Evolutionary conservation across 1,140 invertebrate genomes (phyloP).

Genomic region (Leptinotarsa undecemlineata): DNA sequence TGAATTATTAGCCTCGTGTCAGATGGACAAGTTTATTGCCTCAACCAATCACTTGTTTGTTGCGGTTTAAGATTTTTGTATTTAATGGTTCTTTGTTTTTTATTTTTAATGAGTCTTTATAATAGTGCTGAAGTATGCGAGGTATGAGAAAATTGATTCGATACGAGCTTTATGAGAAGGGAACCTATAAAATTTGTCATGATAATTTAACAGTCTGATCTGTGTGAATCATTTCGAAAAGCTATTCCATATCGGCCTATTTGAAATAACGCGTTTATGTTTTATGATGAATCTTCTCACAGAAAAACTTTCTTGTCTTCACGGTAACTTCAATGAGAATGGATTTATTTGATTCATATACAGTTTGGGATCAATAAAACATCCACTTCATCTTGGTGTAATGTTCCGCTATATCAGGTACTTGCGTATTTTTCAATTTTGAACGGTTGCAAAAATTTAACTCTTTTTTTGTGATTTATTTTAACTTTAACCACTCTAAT

Average conservation of each 20-base stretch:
- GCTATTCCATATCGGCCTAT: neutral
- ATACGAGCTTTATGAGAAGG: conserved; percentile 22
- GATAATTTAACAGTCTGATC: conserved; percentile 15
- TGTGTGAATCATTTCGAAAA: conserved; percentile 22
- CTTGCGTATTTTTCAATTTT: neutral
- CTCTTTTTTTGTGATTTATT: neutral
- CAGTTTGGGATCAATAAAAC: neutral
- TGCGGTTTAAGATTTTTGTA: conserved; percentile 25
- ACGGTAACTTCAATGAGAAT: neutral
- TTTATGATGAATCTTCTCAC: neutral
- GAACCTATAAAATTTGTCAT: conserved; percentile 23
- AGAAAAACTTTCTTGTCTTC: neutral
- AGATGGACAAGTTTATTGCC: conserved; percentile 37
- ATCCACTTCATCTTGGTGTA: too few species aligned
- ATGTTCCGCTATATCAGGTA: neutral
- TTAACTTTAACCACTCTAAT: neutral
- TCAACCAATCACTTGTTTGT: conserved; percentile 28
- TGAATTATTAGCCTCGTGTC: conserved; percentile 38
- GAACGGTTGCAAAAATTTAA: neutral
- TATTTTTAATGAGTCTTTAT: conserved; percentile 24
- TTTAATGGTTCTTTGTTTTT: conserved; percentile 27
- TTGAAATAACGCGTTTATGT: neutral
- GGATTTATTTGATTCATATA: neutral
- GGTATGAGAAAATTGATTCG: conserved; percentile 25
- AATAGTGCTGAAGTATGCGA: conserved; percentile 19